Evolutionary conservation across 2,113 vertebrate species (phyloP).

Genomic region (Bothrops jararaca): DNA sequence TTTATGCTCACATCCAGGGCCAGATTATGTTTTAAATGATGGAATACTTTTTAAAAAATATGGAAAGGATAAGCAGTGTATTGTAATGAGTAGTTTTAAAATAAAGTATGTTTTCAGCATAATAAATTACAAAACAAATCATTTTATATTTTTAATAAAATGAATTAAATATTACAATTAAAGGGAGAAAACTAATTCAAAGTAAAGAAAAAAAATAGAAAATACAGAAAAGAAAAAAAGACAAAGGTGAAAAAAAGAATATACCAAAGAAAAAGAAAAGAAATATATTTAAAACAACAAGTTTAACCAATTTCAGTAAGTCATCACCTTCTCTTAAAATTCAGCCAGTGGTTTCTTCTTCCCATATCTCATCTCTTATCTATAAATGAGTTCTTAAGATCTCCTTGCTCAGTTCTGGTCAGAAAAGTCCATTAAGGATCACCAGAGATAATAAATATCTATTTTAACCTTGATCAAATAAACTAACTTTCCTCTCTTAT

Average conservation of each 20-base stretch:
- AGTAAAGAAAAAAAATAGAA: neutral
- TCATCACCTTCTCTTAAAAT: too few relatives aligned
- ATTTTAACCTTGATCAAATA: neutral
- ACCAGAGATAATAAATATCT: neutral
- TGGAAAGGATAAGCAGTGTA: slow-evolving; percentile 50
- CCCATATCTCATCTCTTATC: neutral
- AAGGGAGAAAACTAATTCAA: neutral
- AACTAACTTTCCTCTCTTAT: neutral
- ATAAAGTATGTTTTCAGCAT: slow-evolving; percentile 40
- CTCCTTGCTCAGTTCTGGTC: neutral
- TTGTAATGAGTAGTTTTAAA: slow-evolving; percentile 51
- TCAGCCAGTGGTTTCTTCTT: too few relatives aligned
- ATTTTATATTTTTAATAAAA: slow-evolving; percentile 26
- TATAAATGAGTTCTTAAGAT: neutral
- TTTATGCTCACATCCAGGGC: slow-evolving; percentile 45
- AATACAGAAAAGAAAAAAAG: neutral
- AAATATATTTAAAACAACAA: neutral
- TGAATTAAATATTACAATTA: neutral
- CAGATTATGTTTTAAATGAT: slow-evolving; percentile 52
- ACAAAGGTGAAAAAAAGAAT: neutral
- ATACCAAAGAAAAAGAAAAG: neutral
- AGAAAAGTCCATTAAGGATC: neutral
- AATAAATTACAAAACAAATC: slow-evolving; percentile 48
- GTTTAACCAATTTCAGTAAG: neutral
- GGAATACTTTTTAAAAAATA: slow-evolving; percentile 23